Percentiles rank a stretch among this genome's conserved stretches.
Evolutionary conservation across 1,140 invertebrate genomes (phyloP).

Genomic region (Pseudomyrmex gracilis): DNA sequence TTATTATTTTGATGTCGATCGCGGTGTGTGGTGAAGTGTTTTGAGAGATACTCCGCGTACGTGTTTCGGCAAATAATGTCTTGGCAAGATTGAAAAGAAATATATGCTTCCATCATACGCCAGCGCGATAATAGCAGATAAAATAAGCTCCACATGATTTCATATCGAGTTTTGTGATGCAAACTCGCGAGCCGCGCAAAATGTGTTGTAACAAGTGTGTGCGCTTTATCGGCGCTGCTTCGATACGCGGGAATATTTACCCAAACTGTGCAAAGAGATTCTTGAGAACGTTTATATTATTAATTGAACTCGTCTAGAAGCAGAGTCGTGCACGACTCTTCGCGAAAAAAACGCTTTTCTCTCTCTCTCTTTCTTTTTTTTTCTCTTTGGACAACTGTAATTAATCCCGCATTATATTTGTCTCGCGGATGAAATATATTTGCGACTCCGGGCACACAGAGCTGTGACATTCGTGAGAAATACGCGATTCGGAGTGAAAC

Average conservation of each 20-base stretch:
- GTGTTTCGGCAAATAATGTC: neutral
- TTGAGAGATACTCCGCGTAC: neutral
- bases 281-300: neutral
- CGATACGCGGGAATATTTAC: slow-evolving; percentile 29
- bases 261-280: neutral
- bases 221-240: neutral
- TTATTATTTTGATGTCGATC: no score
- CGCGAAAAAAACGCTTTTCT: neutral
- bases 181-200: neutral
- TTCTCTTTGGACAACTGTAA: neutral
- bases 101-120: slow-evolving; percentile 13
- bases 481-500: slow-evolving; percentile 14
- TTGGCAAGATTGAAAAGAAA: slow-evolving; percentile 18
- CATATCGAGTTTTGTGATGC: slow-evolving; percentile 18
- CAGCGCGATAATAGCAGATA: slow-evolving; percentile 23
- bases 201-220: slow-evolving; percentile 53
- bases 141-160: slow-evolving; percentile 35
- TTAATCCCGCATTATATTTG: neutral
- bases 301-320: slow-evolving; percentile 22
- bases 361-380: neutral
- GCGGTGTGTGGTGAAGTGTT: no score
- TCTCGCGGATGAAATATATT: slow-evolving; percentile 26
- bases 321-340: neutral
- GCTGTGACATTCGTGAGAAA: slow-evolving; percentile 35
- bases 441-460: neutral